These are phyloP conservation scores for Leptoteleia sp. DNA, from an alignment of 1,140 invertebrate species.

Conservation along the genomic window DNA sequence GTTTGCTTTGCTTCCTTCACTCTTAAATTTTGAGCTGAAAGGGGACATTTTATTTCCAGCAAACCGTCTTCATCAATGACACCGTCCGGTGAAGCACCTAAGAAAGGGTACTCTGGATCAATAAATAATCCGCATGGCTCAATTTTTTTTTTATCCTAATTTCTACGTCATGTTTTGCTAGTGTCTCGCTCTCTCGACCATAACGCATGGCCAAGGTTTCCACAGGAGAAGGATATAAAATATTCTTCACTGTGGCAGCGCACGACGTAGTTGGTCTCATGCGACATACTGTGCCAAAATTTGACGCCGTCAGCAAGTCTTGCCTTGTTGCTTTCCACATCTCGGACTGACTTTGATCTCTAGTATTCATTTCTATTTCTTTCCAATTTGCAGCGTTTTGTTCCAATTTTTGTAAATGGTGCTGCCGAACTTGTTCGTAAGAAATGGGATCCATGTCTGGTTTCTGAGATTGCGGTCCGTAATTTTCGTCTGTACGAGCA, in stretches of 20 bases:
- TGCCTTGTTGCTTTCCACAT: background rate
- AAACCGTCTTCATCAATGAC: constrained; percentile 2
- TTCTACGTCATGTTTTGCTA: background rate
- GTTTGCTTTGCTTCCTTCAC: constrained; percentile 8
- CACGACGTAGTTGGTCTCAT: constrained; percentile 8
- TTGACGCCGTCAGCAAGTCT: constrained; percentile 3
- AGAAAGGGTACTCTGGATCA: constrained; percentile 3
- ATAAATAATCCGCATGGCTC: constrained; percentile 5
- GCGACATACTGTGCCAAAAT: constrained; percentile 15
- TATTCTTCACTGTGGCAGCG: constrained; percentile 1
- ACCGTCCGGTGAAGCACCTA: constrained; percentile 1
- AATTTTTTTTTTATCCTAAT: background rate
- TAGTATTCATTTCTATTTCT: background rate
- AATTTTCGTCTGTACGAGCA: too few relatives aligned
- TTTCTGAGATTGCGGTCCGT: too few relatives aligned
- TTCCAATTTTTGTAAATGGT: too few relatives aligned
- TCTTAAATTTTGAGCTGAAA: background rate
- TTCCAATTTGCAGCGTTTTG: background rate
- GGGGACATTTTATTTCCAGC: constrained; percentile 20
- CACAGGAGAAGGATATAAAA: background rate
- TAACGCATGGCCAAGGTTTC: background rate
- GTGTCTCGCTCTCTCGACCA: constrained; percentile 1
- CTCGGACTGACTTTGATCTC: background rate
- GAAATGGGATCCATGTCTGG: too few relatives aligned
- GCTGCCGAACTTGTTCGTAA: too few relatives aligned